phyloP scores from a whole-genome alignment of 2,113 vertebrate species.

The Nesospiza acunhae region DNA sequence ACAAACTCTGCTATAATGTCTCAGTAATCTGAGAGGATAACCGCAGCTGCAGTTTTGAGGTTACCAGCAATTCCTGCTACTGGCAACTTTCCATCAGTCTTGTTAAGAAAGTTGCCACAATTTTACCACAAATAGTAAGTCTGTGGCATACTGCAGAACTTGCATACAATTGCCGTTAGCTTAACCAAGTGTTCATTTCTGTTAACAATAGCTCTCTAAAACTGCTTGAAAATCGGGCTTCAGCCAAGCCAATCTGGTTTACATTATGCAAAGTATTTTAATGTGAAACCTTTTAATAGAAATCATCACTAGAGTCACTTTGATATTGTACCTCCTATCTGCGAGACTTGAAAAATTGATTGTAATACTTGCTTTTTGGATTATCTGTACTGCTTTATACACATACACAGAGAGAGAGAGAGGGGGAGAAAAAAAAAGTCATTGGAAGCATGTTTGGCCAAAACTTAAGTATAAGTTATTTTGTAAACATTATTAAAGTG shows the following conservation, averaged over 20 bases:
- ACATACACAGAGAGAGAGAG: neutral
- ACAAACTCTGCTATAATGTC: conserved; percentile 64
- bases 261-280: conserved; percentile 55
- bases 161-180: conserved; percentile 68
- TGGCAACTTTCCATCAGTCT: conserved; percentile 70
- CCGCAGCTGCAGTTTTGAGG: conserved; percentile 71
- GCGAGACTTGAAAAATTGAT: conserved; percentile 7
- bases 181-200: conserved; percentile 52
- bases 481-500: conserved; percentile 54
- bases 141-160: conserved; percentile 68
- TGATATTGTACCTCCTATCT: conserved; percentile 22
- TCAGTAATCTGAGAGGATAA: conserved; percentile 70
- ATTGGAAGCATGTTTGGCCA: neutral
- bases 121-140: conserved; percentile 70
- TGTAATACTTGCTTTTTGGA: conserved; percentile 21
- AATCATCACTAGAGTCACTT: conserved; percentile 51
- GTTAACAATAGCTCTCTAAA: conserved; percentile 62
- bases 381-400: conserved; percentile 17
- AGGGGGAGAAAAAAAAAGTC: neutral
- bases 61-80: conserved; percentile 70
- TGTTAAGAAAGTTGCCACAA: conserved; percentile 68
- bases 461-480: conserved; percentile 46
- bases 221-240: neutral
- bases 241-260: conserved; percentile 42
- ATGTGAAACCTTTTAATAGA: conserved; percentile 39